phyloP scores from a whole-genome alignment of 2,113 vertebrate species.

The Nycticryphes semicollaris region DNA sequence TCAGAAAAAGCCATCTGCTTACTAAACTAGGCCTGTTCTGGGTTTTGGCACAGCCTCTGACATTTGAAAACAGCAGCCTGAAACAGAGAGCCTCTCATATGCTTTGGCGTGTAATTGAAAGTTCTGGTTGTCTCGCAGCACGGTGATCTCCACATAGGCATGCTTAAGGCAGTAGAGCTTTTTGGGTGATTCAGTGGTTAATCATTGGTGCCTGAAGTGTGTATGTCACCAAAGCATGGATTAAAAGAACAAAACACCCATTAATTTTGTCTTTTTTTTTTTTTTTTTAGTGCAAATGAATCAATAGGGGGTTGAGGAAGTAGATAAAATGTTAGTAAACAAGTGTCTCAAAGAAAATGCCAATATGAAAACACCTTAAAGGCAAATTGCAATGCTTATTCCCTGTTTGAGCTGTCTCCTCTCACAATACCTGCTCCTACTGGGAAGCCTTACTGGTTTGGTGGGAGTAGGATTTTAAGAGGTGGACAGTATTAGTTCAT shows the following conservation, averaged over 20 bases:
- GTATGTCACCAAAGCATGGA: background rate
- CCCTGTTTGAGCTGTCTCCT: background rate
- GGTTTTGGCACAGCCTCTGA: background rate
- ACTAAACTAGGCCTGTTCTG: background rate
- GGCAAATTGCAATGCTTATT: rapidly evolving
- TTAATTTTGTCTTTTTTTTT: too few relatives aligned
- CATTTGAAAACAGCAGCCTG: background rate
- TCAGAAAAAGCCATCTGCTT: background rate
- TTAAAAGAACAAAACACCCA: background rate
- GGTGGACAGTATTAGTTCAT: background rate
- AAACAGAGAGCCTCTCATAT: background rate
- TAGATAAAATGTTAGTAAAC: background rate
- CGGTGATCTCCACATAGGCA: background rate
- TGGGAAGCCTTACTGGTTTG: background rate
- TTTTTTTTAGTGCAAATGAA: background rate
- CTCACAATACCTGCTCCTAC: background rate
- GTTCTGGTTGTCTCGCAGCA: background rate
- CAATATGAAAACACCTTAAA: background rate
- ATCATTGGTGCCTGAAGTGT: background rate
- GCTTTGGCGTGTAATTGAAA: background rate
- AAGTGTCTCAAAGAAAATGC: background rate
- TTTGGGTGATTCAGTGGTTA: background rate
- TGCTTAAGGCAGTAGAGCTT: background rate
- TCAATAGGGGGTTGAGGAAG: background rate
- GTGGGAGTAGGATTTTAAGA: background rate